These are phyloP conservation scores for Drosophila arizonae DNA, from an alignment of 1,140 invertebrate genomes.

Conservation along the genomic window DNA sequence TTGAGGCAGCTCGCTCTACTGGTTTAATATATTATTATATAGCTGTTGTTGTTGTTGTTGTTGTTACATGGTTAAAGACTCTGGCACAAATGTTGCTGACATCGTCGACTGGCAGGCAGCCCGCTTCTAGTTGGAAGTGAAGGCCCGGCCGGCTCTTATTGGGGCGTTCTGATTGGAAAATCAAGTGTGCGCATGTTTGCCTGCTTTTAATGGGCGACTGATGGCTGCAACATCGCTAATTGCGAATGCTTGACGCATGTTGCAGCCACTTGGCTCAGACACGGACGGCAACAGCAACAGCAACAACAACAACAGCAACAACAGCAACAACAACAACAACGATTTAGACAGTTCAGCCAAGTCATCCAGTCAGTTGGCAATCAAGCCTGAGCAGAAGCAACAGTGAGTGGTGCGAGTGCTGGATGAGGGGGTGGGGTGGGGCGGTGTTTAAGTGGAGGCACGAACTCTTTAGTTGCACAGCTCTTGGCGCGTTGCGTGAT, in stretches of 20 bases:
- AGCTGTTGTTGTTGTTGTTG: constrained; percentile 34
- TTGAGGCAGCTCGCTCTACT: constrained; percentile 1
- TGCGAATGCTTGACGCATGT: constrained; percentile 81
- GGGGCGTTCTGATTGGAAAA: constrained; percentile 73
- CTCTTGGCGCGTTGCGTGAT: constrained; percentile 68
- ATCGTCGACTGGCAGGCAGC: constrained; percentile 40
- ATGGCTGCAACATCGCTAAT: constrained; percentile 74
- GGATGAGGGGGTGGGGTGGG: too few species aligned
- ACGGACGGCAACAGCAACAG: constrained; percentile 41
- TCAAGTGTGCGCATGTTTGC: constrained; percentile 74
- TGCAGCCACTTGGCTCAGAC: constrained; percentile 72
- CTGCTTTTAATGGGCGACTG: constrained; percentile 77
- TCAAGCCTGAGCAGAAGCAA: constrained; percentile 11
- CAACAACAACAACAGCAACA: constrained; percentile 16
- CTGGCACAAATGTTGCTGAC: constrained; percentile 71
- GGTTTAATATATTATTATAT: constrained; percentile 14
- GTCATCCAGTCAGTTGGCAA: constrained; percentile 43
- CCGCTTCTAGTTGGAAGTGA: constrained; percentile 3
- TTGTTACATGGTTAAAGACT: constrained; percentile 52
- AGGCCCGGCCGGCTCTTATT: constrained; percentile 5
- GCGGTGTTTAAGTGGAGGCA: neutral
- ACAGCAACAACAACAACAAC: constrained; percentile 16
- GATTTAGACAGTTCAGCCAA: constrained; percentile 69
- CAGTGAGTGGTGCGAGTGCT: too few species aligned
- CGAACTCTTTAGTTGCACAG: constrained; percentile 42